phyloP scores from a whole-genome alignment of 2,888 invertebrate genomes.

The Heliothis peltigera region DNA sequence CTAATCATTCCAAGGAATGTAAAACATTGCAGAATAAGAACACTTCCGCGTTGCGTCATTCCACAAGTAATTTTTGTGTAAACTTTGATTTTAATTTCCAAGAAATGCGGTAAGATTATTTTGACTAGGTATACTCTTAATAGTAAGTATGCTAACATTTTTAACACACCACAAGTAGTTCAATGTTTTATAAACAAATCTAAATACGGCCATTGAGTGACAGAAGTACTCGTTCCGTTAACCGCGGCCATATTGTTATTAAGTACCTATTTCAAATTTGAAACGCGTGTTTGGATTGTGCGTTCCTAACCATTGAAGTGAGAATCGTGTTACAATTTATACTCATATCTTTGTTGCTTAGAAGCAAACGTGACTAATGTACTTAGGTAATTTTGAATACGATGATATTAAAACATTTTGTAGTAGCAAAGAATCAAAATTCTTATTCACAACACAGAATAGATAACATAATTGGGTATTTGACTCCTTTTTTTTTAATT shows the following conservation, averaged over 20 bases:
- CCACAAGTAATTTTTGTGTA: constrained; percentile 16
- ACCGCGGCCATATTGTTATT: constrained; percentile 47
- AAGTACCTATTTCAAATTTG: constrained; percentile 58
- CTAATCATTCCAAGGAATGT: constrained; percentile 26
- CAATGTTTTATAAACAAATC: constrained; percentile 24
- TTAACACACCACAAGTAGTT: neutral
- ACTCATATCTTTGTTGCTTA: constrained; percentile 34
- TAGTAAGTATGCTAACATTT: no score
- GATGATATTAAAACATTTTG: neutral
- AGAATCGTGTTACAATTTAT: constrained; percentile 40
- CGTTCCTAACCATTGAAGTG: constrained; percentile 30
- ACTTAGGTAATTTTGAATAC: neutral
- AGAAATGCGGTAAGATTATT: neutral
- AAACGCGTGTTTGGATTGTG: constrained; percentile 45
- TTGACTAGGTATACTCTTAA: no score
- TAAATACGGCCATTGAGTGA: constrained; percentile 24
- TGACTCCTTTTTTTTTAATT: no score
- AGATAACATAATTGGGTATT: no score
- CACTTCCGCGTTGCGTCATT: constrained; percentile 33
- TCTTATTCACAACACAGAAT: neutral
- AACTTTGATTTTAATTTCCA: constrained; percentile 9
- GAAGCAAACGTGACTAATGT: neutral
- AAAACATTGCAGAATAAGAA: constrained; percentile 48
- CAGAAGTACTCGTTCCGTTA: constrained; percentile 42
- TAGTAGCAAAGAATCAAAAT: neutral